Evolutionary conservation across 2,113 vertebrate species (phyloP), one percentile per base, ranked within the genome.

Genomic region (Siniperca chuatsi): DNA sequence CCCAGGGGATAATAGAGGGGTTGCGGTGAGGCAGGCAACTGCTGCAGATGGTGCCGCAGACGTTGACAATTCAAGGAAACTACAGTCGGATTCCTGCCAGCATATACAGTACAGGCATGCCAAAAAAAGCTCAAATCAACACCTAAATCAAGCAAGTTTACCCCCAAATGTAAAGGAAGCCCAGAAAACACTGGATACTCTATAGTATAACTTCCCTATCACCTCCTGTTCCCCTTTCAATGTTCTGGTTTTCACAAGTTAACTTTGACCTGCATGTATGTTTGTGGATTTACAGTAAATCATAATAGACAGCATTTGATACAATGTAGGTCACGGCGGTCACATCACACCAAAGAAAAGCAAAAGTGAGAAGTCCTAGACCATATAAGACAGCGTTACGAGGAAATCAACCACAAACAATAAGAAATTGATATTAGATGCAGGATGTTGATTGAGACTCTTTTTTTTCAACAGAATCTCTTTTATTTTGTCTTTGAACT

Each of bases 401-500:
- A 65, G 82, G 83, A 93, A 89, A 85, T 44, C 62, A 75, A 86
- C 80, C 89, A 69, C 84, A 86, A 40, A 82, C 29, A 35, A 57
- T 16, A 60, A 75, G 64, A 90, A 85, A 80, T 48, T 62, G 33
- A 81, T 68, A 91, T 69, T 60, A 65, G 55, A 83, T 82, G 85
- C 90, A 94, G 86, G 90, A 93, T 93, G 93, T 90, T 20, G 44
- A 90, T 62, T 57, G 77, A 87, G 33, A 88, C 86, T 79, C 82
- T 11, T 13, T 79, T 40, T 82, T 88, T 91, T 91, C 90, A 89
- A 92, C 87, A 93, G 87, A 93, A 91, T 92, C 65, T 91, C 64
- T 92, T 94, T 94, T 93, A 92, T 92, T 95, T 93, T 77, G 87
- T 91, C 48, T 89, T 92, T 86, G 84, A 92, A 87, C 92, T 91